Evolutionary conservation across 2,113 vertebrate species (phyloP), one percentile per base, ranked within the genome.

Genomic region (Poeciliopsis occidentalis): DNA sequence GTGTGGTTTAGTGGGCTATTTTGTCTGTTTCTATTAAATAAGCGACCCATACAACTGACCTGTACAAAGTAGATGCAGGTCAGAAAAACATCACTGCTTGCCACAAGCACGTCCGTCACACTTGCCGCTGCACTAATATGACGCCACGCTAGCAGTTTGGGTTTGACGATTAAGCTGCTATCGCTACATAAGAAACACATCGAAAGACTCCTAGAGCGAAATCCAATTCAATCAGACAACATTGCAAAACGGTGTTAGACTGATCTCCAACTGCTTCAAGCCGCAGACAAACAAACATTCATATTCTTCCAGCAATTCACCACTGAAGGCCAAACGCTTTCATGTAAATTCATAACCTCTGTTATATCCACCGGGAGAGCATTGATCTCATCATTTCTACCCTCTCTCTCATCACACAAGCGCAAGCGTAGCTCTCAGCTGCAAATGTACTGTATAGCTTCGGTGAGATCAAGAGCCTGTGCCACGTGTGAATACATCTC

Each of bases 271-370:
- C 1, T 1, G 12, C 41, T 80, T 51, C n/a, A 27, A 86, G 66
- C 24, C 44, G 67, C 17, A 78, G n/a, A 71, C 70, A 78, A 83
- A 80, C 1, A 47, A 73, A 12, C 71, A 68, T 88, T 87, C 76
- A 65, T 70, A 76, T 81, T 69, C 34, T 0, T 54, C 60, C 60
- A 67, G 29, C 66, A 79, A 73, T 51, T 82, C 79, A 26, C 30
- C 66, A 39, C 65, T 66, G 85, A 85, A 85, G 76, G 81, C 66
- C 78, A 84, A 71, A 76, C 61, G 74, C 79, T 90, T 65, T 77
- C 29, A 89, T 88, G 82, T 84, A 87, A 88, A 89, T 88, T 71
- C 8, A 0, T 5, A 81, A 90, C 83, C 78, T 86, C 79, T 86
- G 80, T 75, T 60, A n/a, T 51, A 10, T 80, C 73, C 66, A 47